Evolutionary conservation across 2,888 invertebrate genomes (phyloP), one percentile per base, ranked within the genome.

Genomic region (Elysia crispata): DNA sequence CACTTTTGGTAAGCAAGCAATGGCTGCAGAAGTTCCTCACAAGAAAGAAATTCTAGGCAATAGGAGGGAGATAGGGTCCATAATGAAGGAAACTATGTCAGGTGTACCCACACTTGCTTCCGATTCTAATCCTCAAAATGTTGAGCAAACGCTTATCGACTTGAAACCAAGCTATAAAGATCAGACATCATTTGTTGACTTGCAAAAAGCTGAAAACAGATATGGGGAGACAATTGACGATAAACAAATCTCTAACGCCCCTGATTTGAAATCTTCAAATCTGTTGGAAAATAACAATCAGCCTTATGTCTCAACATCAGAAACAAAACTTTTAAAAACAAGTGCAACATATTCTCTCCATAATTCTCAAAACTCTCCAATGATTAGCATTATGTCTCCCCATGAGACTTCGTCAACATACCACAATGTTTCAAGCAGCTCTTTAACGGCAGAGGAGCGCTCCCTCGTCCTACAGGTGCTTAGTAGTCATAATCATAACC

Each of bases 361-460:
- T 1, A 5, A 1, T 1, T 23, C 23, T 23, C 41, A 49, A 8
- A 60, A 64, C 64, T 57, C 30, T 30, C 33, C 30, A 18, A 57
- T 20, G 1, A 62, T 62, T 25, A n/a, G 30, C 13, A 28, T 23
- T 8, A 54, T 30, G 6, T 50, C 67, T n/a, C 50, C 67, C 1
- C 50, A 66, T n/a, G 28, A 31, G 15, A 69, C 57, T 20, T 18
- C 70, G 1, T 30, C 28, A 18, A 33, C 20, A 25, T 1, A 50
- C 41, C 11, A 64, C 13, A 67, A 23, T 18, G n/a, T 23, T n/a
- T 23, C 25, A 15, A 70, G 60, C 25, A 69, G 41, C n/a, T 66
- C 66, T n/a, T 41, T 79, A 41, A 79, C 75, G 0, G 6, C 70
- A 18, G 79, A 79, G 31, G 79, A 79, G 60, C 50, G 60, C 1